Evolutionary conservation across 2,888 invertebrate genomes (phyloP).

Genomic region (Phengaris arion): DNA sequence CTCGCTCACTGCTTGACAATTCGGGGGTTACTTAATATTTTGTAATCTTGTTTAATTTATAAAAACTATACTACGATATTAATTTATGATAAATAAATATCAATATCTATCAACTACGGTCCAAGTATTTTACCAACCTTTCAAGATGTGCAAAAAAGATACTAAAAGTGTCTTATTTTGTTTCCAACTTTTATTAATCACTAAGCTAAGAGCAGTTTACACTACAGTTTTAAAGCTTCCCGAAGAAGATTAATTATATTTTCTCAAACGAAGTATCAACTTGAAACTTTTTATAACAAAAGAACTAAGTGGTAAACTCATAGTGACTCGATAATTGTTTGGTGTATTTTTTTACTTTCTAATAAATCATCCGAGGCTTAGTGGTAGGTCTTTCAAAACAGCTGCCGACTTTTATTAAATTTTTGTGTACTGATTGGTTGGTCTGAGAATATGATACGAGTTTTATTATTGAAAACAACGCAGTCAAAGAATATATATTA

Average conservation of each 20-base stretch:
- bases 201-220: conserved; percentile 15
- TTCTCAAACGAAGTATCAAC: conserved; percentile 20
- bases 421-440: neutral
- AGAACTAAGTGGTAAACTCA: neutral
- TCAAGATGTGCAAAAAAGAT: neutral
- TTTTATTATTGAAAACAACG: too few relatives aligned
- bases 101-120: neutral
- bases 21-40: too few relatives aligned
- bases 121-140: neutral
- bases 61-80: too few relatives aligned
- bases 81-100: too few relatives aligned
- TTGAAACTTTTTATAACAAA: neutral
- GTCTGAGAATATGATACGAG: neutral
- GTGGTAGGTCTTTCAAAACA: neutral
- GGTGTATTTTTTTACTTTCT: neutral
- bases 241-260: conserved; percentile 25
- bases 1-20: too few relatives aligned
- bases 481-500: too few relatives aligned
- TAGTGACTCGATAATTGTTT: conserved; percentile 2
- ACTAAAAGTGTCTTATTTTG: neutral
- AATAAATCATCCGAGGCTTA: neutral
- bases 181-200: conserved; percentile 23
- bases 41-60: too few relatives aligned
- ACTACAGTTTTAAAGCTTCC: conserved; percentile 21
- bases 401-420: neutral